Percentiles rank a stretch among this genome's conserved stretches.
Conservation (phyloP, 2,888 invertebrate species). For the Aplocera efformata region DNA sequence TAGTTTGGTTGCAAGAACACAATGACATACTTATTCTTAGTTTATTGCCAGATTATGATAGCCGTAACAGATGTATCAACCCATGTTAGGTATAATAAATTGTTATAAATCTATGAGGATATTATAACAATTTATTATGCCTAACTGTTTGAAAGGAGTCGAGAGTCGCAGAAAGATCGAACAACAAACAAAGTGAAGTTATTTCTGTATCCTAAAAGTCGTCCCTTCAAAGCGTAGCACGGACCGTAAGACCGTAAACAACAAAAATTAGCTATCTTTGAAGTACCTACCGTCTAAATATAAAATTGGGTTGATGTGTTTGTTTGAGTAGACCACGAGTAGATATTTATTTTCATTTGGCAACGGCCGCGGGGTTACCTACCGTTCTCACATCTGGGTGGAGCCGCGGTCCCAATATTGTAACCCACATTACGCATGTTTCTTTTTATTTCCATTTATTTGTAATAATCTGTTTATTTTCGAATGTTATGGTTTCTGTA, state of each 20-base stretch:
- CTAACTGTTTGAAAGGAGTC: neutral
- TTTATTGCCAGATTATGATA: too few relatives aligned
- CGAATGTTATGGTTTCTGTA: constrained; percentile 12
- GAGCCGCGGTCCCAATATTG: constrained; percentile 31
- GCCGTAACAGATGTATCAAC: too few relatives aligned
- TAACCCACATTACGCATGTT: constrained; percentile 33
- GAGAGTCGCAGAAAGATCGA: neutral
- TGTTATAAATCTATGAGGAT: too few relatives aligned
- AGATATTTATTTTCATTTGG: constrained; percentile 68
- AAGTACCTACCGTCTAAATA: constrained; percentile 48
- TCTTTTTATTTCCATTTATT: constrained; percentile 30
- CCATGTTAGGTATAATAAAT: too few relatives aligned
- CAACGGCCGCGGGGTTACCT: constrained; percentile 42
- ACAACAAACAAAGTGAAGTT: constrained; percentile 15
- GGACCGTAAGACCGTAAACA: constrained; percentile 27
- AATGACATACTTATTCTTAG: too few relatives aligned
- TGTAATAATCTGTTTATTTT: constrained; percentile 17
- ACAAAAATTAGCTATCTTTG: constrained; percentile 43
- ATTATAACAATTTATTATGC: too few relatives aligned
- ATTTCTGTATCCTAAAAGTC: constrained; percentile 17
- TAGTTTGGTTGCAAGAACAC: too few relatives aligned
- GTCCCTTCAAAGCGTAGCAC: constrained; percentile 22
- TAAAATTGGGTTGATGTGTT: constrained; percentile 59
- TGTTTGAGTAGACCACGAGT: constrained; percentile 55
- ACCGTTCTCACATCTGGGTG: constrained; percentile 43